These are phyloP conservation scores for Menidia beryllina DNA, from an alignment of 2,113 vertebrate genomes.

Conservation along the genomic window DNA sequence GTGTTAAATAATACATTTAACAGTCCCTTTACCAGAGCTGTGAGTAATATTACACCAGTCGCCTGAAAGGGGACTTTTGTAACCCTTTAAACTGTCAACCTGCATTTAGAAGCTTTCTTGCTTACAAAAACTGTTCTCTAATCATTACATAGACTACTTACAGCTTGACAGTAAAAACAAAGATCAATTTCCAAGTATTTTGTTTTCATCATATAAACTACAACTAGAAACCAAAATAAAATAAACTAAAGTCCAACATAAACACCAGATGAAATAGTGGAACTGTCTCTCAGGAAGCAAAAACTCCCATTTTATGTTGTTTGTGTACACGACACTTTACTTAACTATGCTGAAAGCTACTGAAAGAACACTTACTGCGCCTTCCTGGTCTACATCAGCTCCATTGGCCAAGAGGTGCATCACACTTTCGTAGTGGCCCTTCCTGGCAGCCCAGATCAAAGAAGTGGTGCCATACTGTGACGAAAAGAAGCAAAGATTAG, in stretches of 20 bases:
- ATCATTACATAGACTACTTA: no score
- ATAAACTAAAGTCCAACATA: neutral
- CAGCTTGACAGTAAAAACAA: neutral
- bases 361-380: conserved; percentile 85
- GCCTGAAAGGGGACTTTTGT: no score
- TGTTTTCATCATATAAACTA: conserved; percentile 6
- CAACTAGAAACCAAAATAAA: no score
- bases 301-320: no score
- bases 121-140: no score
- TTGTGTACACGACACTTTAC: neutral
- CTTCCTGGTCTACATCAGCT: conserved; percentile 98
- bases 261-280: no score
- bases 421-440: conserved; percentile 93
- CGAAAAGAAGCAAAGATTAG: conserved; percentile 9
- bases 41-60: no score
- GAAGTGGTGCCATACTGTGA: conserved; percentile 95
- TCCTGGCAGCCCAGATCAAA: conserved; percentile 95
- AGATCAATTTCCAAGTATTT: neutral
- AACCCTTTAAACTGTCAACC: no score
- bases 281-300: no score
- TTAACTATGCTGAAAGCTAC: neutral
- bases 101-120: no score
- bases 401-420: conserved; percentile 92
- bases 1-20: no score
- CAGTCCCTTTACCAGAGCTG: no score